Evolutionary conservation across 2,888 invertebrate species (phyloP).

Genomic region (Diaprepes abbreviatus): DNA sequence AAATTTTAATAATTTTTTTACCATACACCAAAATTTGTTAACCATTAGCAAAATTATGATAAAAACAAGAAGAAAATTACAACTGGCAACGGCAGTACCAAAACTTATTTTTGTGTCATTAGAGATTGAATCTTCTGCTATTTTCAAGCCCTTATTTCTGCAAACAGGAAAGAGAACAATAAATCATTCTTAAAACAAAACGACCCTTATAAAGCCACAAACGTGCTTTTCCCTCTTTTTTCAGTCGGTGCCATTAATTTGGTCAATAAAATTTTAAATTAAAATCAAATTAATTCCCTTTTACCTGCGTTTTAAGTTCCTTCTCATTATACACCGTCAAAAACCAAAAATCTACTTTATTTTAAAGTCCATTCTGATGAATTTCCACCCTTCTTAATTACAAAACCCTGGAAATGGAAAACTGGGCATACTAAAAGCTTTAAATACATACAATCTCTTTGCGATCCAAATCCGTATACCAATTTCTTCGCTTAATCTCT

Average conservation of each 20-base stretch:
- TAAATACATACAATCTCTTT: slow-evolving; percentile 49
- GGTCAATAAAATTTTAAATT: slow-evolving; percentile 57
- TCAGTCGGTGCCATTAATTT: slow-evolving; percentile 48
- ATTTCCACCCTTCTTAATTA: slow-evolving; percentile 67
- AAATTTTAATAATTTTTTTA: too few species aligned
- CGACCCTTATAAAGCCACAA: slow-evolving; percentile 26
- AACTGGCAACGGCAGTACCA: too few species aligned
- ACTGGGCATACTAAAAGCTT: slow-evolving; percentile 43
- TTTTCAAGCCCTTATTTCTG: slow-evolving; percentile 17
- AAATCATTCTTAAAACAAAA: slow-evolving; percentile 42
- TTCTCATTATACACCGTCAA: slow-evolving; percentile 51
- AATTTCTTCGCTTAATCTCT: slow-evolving; percentile 45
- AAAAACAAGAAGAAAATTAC: too few species aligned
- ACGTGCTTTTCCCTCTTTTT: slow-evolving; percentile 35
- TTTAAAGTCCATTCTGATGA: slow-evolving; percentile 66
- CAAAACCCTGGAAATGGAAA: slow-evolving; percentile 53
- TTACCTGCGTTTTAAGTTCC: slow-evolving; percentile 57
- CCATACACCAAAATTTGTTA: too few species aligned
- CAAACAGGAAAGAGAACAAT: slow-evolving; percentile 27
- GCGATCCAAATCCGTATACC: slow-evolving; percentile 44
- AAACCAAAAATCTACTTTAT: slow-evolving; percentile 63
- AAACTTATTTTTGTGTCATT: too few species aligned
- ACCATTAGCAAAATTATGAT: too few species aligned
- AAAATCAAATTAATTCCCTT: slow-evolving; percentile 56
- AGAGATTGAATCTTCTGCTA: slow-evolving; percentile 24